Base-by-base conservation (phyloP, 2,888 invertebrate genomes). In the Timandra comae region DNA sequence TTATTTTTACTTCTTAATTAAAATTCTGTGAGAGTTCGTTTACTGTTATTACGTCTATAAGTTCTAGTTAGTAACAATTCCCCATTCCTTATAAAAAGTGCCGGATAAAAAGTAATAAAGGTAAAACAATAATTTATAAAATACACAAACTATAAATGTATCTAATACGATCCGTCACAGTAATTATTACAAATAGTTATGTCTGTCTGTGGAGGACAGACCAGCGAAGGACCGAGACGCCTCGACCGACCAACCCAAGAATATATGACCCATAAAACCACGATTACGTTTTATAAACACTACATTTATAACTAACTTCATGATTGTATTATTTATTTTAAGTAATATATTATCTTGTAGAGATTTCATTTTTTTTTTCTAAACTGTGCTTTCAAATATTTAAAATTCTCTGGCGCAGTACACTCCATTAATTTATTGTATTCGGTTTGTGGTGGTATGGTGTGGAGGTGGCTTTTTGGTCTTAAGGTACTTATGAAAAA, bases 311-410 rank as follows among this genome's bases (percentile, higher is more conserved):
- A 82, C 79, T 77, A n/a, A 79, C 78, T 81, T 82, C 81, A 81
- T 79, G 82, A 84, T 82, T 82, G 77, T 72, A 77, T 81, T 82
- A 84, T 85, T 84, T 81, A 85, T 85, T 84, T 81, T 81, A 79
- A 63, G 80, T 84, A 82, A 85, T 84, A 80, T 79, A 81, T 84
- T 85, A 81, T 64, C 62, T 63, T 74, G 64, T 66, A 63, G 64
- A 69, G 65, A 71, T 65, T 81, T 77, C 69, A 71, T 66, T 75
- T 80, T 82, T 68, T n/a, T 33, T 80, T 80, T 78, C 79, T 80
- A 79, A 77, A 67, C 66, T 70, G 71, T 66, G 75, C 81, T 75
- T 81, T 84, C 79, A 81, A 85, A 82, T 84, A 79, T 85, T 85
- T 82, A 79, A 85, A 79, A 84, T 82, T 80, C 73, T 72, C 80